A percentile compares a stretch with the other conserved stretches of the same genome.
Conservation (phyloP, 2,113 vertebrate species). For the Corydoras sp. region DNA sequence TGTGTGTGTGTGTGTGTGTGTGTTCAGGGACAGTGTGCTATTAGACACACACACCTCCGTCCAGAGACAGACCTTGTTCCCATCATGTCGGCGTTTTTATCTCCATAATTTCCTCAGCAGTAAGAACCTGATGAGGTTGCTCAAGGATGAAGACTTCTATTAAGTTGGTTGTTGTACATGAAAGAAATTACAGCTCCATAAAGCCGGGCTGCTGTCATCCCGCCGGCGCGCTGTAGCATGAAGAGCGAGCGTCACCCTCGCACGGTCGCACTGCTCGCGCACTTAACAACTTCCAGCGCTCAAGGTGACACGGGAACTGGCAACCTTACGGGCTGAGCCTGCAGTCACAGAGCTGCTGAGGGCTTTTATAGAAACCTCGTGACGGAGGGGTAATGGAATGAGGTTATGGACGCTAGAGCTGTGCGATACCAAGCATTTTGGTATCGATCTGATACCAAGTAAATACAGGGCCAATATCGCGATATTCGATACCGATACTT, state of each 20-base stretch:
- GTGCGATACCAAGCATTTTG: no score
- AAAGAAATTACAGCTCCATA: slow-evolving; percentile 69
- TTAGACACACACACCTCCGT: not conserved
- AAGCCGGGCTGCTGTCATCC: slow-evolving; percentile 65
- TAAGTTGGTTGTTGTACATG: slow-evolving; percentile 74
- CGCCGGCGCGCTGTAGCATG: slow-evolving; percentile 66
- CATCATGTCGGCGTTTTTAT: slow-evolving; percentile 64
- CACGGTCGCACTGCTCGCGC: slow-evolving; percentile 55
- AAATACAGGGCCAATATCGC: no score
- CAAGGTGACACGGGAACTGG: slow-evolving; percentile 27
- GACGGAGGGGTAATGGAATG: no score
- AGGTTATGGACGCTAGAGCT: no score
- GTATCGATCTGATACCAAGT: no score
- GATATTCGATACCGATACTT: no score
- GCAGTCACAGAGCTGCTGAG: slow-evolving; percentile 41
- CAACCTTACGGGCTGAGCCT: slow-evolving; percentile 46
- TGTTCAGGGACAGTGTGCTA: not conserved
- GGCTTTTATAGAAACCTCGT: no score
- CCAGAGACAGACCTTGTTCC: slow-evolving; percentile 28
- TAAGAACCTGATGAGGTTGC: slow-evolving; percentile 74
- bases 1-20: no score
- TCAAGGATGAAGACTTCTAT: slow-evolving; percentile 77
- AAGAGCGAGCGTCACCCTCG: slow-evolving; percentile 60
- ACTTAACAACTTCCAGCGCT: slow-evolving; percentile 49
- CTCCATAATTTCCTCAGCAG: slow-evolving; percentile 69